phyloP scores from a whole-genome alignment of 2,888 invertebrate species.

The Coecobrya sp. region DNA sequence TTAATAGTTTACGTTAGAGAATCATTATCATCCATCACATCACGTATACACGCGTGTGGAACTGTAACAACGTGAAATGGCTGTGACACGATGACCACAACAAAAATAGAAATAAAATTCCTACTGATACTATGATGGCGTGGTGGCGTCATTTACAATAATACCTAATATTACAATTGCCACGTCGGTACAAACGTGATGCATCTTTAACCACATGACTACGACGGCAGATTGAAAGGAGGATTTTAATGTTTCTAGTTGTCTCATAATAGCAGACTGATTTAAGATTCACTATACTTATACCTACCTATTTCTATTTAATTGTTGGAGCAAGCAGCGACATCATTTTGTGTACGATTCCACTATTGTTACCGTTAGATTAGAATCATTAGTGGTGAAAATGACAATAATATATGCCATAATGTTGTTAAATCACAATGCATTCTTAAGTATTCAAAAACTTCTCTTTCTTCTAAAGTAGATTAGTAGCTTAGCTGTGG shows the following conservation, averaged over 20 bases:
- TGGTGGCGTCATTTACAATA: neutral
- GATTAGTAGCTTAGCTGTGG: conserved; percentile 3
- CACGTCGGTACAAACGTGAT: neutral
- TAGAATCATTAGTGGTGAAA: conserved; percentile 73
- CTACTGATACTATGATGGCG: neutral
- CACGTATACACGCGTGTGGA: conserved; percentile 70
- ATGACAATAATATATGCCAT: conserved; percentile 34
- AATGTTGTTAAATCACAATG: conserved; percentile 1
- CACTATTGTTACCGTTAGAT: conserved; percentile 66
- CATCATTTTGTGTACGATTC: conserved; percentile 50
- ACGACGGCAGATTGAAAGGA: conserved; percentile 9
- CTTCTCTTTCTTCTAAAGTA: conserved; percentile 42
- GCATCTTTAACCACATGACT: conserved; percentile 35
- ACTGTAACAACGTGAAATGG: conserved; percentile 7
- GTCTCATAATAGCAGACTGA: neutral
- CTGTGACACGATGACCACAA: conserved; percentile 60
- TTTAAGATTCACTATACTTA: neutral
- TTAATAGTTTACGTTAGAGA: neutral
- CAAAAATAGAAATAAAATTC: conserved; percentile 33
- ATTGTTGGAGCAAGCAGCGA: conserved; percentile 60
- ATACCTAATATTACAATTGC: neutral
- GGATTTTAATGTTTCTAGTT: conserved; percentile 3
- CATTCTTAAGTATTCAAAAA: neutral
- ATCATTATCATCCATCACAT: no score
- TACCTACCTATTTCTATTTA: conserved; percentile 57